phyloP scores from a whole-genome alignment of 2,113 vertebrate species.

The Mormyrus iriodes region DNA sequence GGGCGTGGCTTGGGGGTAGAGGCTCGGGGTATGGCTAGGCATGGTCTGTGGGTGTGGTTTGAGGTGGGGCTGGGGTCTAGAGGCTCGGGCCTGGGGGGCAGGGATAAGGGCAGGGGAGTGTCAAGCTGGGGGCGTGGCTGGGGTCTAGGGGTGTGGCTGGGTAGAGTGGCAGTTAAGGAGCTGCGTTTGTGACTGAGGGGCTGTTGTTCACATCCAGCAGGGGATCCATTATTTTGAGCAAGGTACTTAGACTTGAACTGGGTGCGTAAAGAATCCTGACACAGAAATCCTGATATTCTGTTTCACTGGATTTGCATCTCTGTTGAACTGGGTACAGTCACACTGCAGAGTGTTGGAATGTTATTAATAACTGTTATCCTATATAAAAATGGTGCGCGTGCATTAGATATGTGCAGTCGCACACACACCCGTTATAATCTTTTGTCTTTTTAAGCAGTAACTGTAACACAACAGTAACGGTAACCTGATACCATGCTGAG shows the following conservation, averaged over 20 bases:
- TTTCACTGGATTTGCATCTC: neutral
- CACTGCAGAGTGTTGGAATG: neutral
- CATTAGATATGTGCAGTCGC: neutral
- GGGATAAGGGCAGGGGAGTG: neutral
- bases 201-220: neutral
- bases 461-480: too few species aligned
- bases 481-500: neutral
- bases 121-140: constrained; percentile 26
- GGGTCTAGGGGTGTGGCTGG: constrained; percentile 11
- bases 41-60: constrained; percentile 19
- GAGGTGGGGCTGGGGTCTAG: neutral
- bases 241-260: neutral
- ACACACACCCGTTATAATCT: neutral
- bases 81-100: neutral
- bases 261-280: neutral
- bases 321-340: neutral
- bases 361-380: neutral
- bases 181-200: neutral
- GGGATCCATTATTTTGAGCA: neutral
- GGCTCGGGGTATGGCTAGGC: too few species aligned
- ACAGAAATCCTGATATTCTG: neutral
- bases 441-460: neutral
- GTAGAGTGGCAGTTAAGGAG: neutral
- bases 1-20: neutral
- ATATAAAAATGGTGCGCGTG: neutral